Evolutionary conservation across 2,797 vertebrate species (phyloP).

Genomic region (Epinephelus coioides): DNA sequence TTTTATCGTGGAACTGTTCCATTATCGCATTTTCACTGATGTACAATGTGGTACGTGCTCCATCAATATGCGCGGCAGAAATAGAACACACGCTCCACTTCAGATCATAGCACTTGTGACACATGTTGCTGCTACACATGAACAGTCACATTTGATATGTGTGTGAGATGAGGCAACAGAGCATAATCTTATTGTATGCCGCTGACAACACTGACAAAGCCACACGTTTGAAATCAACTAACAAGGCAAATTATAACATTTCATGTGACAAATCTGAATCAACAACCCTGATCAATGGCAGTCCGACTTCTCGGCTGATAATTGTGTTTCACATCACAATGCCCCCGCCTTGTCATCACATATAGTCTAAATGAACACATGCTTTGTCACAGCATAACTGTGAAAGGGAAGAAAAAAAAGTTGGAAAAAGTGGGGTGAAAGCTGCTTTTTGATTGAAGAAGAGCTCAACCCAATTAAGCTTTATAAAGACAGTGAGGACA

Average conservation of each 20-base stretch:
- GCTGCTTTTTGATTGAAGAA: constrained; percentile 54
- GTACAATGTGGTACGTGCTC: neutral
- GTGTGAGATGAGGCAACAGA: constrained; percentile 25
- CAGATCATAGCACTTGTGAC: neutral
- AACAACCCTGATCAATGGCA: constrained; percentile 7
- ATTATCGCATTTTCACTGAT: neutral
- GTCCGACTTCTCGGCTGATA: constrained; percentile 15
- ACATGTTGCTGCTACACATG: constrained; percentile 23
- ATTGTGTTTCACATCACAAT: constrained; percentile 19
- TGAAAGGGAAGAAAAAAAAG: neutral
- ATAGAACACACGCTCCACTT: neutral
- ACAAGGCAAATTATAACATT: constrained; percentile 28
- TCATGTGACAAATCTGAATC: constrained; percentile 33
- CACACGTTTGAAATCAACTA: constrained; percentile 27
- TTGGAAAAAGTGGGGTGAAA: neutral
- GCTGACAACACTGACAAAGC: constrained; percentile 13
- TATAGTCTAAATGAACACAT: constrained; percentile 25
- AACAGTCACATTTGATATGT: constrained; percentile 6
- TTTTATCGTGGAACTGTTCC: constrained; percentile 6
- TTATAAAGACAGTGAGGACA: constrained; percentile 79
- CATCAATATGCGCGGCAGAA: constrained; percentile 1
- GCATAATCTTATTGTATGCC: neutral
- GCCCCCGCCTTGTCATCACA: constrained; percentile 5
- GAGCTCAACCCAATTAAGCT: constrained; percentile 81
- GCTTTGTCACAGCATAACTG: constrained; percentile 13